phyloP scores from a whole-genome alignment of 2,113 vertebrate species.

The Vidua macroura region DNA sequence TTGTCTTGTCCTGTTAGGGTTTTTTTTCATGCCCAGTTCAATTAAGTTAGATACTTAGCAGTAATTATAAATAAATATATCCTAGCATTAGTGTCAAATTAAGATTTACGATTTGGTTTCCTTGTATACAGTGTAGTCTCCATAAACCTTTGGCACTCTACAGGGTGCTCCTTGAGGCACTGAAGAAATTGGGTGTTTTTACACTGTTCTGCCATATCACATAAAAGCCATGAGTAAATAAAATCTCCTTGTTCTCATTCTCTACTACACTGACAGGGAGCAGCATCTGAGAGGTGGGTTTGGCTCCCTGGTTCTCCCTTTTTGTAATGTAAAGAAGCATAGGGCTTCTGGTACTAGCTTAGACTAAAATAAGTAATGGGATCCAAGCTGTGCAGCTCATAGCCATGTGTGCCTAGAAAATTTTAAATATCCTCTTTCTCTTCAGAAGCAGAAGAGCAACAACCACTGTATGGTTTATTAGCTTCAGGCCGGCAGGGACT shows the following conservation, averaged over 20 bases:
- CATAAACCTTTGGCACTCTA: background rate
- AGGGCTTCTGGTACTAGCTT: background rate
- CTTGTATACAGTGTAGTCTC: background rate
- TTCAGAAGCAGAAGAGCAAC: background rate
- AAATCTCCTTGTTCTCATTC: background rate
- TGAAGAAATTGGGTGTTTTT: background rate
- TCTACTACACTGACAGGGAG: background rate
- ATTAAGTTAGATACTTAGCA: background rate
- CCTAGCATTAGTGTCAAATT: background rate
- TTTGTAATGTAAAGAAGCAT: background rate
- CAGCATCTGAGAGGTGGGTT: background rate
- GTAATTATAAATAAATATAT: background rate
- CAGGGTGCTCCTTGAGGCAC: background rate
- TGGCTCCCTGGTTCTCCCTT: background rate
- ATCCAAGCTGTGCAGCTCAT: background rate
- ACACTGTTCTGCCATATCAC: background rate
- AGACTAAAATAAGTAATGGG: background rate
- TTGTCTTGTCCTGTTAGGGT: background rate
- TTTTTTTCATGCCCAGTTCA: background rate
- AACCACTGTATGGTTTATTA: background rate
- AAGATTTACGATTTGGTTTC: background rate
- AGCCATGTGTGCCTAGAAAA: background rate
- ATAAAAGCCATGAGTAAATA: background rate
- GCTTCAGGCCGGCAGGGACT: background rate
- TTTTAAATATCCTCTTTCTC: background rate